These are phyloP conservation scores for Heliothis virescens DNA, from an alignment of 1,140 invertebrate species.

Conservation along the genomic window DNA sequence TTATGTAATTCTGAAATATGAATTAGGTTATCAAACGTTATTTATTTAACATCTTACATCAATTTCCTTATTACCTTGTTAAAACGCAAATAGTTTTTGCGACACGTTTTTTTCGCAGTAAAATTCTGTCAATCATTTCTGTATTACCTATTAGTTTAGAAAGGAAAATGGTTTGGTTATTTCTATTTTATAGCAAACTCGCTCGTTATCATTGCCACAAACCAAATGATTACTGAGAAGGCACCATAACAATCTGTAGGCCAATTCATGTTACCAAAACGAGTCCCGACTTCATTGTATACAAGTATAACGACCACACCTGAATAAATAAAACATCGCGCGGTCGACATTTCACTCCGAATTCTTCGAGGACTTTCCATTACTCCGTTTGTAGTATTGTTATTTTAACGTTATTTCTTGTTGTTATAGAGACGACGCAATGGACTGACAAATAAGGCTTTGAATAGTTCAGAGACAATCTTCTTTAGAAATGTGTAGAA, in stretches of 20 bases:
- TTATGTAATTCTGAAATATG: not conserved
- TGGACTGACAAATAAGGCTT: slow-evolving; percentile 19
- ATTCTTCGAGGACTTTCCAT: slow-evolving; percentile 16
- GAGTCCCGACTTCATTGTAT: slow-evolving; percentile 19
- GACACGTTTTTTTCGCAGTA: too few species aligned
- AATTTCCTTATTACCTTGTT: not conserved
- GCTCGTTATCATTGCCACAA: not conserved
- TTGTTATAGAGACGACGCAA: slow-evolving; percentile 10
- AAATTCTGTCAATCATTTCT: too few species aligned
- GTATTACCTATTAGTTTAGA: too few species aligned
- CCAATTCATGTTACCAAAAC: slow-evolving; percentile 26
- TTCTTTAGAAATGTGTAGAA: slow-evolving; percentile 8
- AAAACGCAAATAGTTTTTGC: too few species aligned
- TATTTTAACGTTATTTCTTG: slow-evolving; percentile 18
- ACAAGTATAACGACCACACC: slow-evolving; percentile 12
- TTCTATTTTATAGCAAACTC: too few species aligned
- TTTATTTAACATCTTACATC: not conserved
- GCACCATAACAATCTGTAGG: slow-evolving; percentile 3
- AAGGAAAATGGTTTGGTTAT: too few species aligned
- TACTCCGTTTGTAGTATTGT: not conserved
- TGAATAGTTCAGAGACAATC: slow-evolving; percentile 1
- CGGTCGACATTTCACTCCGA: not conserved
- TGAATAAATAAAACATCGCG: slow-evolving; percentile 21
- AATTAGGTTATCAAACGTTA: not conserved
- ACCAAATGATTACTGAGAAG: not conserved